These are phyloP conservation scores for Parapsyche elsis DNA, from an alignment of 1,140 invertebrate genomes.

Conservation along the genomic window DNA sequence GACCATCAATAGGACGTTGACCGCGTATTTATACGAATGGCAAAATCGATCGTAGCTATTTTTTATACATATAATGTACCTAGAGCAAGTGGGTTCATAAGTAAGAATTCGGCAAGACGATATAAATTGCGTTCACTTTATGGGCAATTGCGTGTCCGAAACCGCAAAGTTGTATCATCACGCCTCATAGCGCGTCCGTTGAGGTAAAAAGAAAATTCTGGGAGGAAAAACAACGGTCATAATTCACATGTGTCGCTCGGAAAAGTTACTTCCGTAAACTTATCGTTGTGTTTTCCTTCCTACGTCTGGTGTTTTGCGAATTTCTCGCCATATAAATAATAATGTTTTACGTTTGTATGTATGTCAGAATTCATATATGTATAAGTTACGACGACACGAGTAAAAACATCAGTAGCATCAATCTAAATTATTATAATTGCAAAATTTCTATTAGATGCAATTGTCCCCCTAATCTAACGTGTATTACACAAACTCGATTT, in stretches of 20 bases:
- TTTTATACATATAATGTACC: not conserved
- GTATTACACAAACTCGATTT: too few species aligned
- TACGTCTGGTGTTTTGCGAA: too few species aligned
- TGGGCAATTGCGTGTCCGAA: conserved; percentile 23
- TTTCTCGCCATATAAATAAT: too few species aligned
- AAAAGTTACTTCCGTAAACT: conserved; percentile 7
- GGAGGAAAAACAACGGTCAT: conserved; percentile 15
- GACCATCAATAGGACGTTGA: conserved; percentile 8
- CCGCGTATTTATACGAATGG: not conserved
- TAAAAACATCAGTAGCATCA: too few species aligned
- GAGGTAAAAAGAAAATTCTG: conserved; percentile 5
- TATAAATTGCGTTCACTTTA: conserved; percentile 28
- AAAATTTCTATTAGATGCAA: too few species aligned
- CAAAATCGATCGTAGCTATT: not conserved
- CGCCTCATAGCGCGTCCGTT: conserved; percentile 17
- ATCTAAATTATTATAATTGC: too few species aligned
- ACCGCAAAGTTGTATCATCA: conserved; percentile 29
- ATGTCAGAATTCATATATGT: too few species aligned
- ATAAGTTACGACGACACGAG: too few species aligned
- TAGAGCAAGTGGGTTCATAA: not conserved
- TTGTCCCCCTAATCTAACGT: too few species aligned
- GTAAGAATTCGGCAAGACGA: not conserved
- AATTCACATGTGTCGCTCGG: conserved; percentile 8
- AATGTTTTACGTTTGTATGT: too few species aligned
- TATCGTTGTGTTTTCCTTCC: not conserved